Evolutionary conservation across 64 coral and sea anemone genomes (phyloP).

Genomic region (Acropora tenuis): DNA sequence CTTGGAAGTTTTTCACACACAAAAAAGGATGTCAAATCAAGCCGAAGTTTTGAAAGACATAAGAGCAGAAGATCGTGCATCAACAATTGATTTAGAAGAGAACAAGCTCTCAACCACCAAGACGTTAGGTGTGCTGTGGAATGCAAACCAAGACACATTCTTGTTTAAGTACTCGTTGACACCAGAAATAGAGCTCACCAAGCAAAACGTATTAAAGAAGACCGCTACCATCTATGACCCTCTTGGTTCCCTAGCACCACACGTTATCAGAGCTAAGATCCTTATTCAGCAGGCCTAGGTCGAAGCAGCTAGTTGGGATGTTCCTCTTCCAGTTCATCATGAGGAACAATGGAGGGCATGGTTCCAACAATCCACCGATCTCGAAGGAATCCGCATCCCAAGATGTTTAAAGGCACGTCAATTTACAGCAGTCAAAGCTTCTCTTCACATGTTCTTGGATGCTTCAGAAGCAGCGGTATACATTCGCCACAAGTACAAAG

Average conservation of each 20-base stretch:
- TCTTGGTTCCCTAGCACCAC: too few relatives aligned
- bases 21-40: not conserved
- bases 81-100: not conserved
- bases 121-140: not conserved
- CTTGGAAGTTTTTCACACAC: not conserved
- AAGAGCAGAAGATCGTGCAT: not conserved
- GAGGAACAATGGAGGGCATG: not conserved
- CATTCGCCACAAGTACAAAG: constrained; percentile 27
- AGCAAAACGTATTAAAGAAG: too few relatives aligned
- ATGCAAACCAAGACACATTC: too few relatives aligned
- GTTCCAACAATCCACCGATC: too few relatives aligned
- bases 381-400: too few relatives aligned
- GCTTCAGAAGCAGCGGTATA: constrained; percentile 42
- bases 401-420: too few relatives aligned
- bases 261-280: too few relatives aligned
- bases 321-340: not conserved
- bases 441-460: not conserved
- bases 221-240: too few relatives aligned
- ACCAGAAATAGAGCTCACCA: too few relatives aligned
- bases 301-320: too few relatives aligned
- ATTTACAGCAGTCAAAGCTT: not conserved
- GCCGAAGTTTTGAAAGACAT: not conserved
- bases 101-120: not conserved
- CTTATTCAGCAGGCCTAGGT: not conserved
- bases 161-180: too few relatives aligned